phyloP scores from a whole-genome alignment of 2,113 vertebrate species.

The Corythornis vintsioides region DNA sequence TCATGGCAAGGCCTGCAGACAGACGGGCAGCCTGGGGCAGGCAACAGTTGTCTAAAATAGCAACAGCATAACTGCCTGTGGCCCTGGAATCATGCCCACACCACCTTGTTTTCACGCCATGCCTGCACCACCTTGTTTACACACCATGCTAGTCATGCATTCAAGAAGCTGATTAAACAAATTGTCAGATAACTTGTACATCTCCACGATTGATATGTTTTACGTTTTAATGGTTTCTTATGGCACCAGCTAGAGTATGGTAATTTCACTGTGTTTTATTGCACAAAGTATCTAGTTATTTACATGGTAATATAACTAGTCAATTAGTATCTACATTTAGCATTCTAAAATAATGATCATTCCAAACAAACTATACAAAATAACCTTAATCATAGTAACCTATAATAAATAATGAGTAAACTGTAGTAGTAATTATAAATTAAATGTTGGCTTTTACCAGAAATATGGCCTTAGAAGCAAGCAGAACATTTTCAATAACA shows the following conservation, averaged over 20 bases:
- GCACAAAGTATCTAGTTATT: neutral
- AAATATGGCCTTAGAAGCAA: neutral
- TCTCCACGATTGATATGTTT: neutral
- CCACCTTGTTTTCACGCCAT: fast-evolving
- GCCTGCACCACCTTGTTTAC: fast-evolving
- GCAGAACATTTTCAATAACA: neutral
- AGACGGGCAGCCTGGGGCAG: fast-evolving
- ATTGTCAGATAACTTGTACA: neutral
- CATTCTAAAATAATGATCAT: neutral
- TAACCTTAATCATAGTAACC: neutral
- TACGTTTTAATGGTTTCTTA: neutral
- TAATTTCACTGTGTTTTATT: neutral
- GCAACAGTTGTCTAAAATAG: fast-evolving
- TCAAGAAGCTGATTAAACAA: neutral
- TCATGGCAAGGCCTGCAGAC: fast-evolving
- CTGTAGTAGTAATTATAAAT: neutral
- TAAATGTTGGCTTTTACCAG: neutral
- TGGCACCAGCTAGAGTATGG: fast-evolving
- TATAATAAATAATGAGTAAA: neutral
- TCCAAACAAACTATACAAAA: neutral
- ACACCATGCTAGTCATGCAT: fast-evolving
- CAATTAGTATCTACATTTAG: neutral
- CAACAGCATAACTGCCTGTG: fast-evolving
- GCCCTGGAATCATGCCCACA: fast-evolving
- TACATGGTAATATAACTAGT: neutral